Evolutionary conservation across 2,888 invertebrate genomes (phyloP), one percentile per base, ranked within the genome.

Genomic region (Drosophila subsilvestris): DNA sequence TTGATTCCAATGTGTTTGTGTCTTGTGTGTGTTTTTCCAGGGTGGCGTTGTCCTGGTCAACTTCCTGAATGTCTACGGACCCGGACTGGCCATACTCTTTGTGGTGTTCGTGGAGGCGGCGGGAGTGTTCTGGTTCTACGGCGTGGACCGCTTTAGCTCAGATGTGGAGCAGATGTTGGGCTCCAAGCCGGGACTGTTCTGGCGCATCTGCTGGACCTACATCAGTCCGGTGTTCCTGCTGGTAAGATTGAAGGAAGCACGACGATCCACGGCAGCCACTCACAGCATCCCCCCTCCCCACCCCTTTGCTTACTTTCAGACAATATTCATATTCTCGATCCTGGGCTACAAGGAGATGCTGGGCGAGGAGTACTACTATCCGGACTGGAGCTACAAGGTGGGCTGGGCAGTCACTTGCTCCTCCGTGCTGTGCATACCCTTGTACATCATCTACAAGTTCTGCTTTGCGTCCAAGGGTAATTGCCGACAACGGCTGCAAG

Each of bases 61-160:
- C 88, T 94, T 98, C 80, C 93, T 98, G 68, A 97, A 97, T 92
- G 95, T 96, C 22, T 98, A 97, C 91, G 97, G 97, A 0, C 97
- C 97, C 0, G 96, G 97, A 0, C 93, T 97, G 85, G 96, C 98
- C 27, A 96, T 98, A 72, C 93, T 98, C 50, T 97, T 97, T 92
- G 97, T 98, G 78, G 97, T 98, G 48, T 97, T 98, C 90, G 96
- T 98, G 63, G 98, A 98, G 91, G 96, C 97, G 0, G 96, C 97
- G 0, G 97, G 97, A 0, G 96, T 98, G 1, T 96, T 96, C 92
- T 98, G 97, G 97, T 94, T 97, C 83, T 98, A 98, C 90, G 97
- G 97, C 2, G 96, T 96, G 0, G 95, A 95, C 81, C 93, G 95
- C 67, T 97, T 97, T 92, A 95, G 96, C 0, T 93, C 94, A 20